Evolutionary conservation across 2,797 vertebrate genomes (phyloP).

Genomic region (Odontamblyopus rebecca): DNA sequence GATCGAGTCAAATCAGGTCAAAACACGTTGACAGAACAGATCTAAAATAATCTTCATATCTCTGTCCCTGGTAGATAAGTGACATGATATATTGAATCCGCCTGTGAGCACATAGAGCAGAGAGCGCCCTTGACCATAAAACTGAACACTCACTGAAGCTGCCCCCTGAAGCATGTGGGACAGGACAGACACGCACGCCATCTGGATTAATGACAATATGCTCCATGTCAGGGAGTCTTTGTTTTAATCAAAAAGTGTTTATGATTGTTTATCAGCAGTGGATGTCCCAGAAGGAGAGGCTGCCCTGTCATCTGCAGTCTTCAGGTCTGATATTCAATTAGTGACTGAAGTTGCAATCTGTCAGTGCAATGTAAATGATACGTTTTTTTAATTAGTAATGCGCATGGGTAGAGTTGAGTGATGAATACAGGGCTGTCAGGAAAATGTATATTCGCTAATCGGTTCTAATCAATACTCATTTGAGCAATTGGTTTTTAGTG

Average conservation of each 20-base stretch:
- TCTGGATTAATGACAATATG: background rate
- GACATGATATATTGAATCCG: background rate
- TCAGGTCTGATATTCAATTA: background rate
- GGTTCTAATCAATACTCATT: too few relatives aligned
- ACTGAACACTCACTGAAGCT: conserved; percentile 2
- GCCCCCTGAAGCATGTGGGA: background rate
- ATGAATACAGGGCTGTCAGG: too few relatives aligned
- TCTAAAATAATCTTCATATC: background rate
- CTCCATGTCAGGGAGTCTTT: background rate
- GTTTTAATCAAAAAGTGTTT: conserved; percentile 5
- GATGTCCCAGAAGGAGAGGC: background rate
- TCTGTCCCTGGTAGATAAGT: background rate
- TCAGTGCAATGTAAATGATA: background rate
- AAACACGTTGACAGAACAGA: background rate
- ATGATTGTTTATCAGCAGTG: conserved; percentile 1
- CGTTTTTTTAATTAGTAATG: background rate
- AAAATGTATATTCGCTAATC: too few relatives aligned
- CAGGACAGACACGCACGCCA: background rate
- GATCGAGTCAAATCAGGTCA: too few relatives aligned
- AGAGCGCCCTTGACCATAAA: conserved; percentile 5
- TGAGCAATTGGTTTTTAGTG: too few relatives aligned
- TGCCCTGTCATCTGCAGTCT: background rate
- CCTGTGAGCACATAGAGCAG: background rate
- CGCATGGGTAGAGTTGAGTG: background rate
- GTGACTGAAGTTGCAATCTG: background rate